Conservation (phyloP, 1,140 invertebrate species). For the Cephus cinctus region DNA sequence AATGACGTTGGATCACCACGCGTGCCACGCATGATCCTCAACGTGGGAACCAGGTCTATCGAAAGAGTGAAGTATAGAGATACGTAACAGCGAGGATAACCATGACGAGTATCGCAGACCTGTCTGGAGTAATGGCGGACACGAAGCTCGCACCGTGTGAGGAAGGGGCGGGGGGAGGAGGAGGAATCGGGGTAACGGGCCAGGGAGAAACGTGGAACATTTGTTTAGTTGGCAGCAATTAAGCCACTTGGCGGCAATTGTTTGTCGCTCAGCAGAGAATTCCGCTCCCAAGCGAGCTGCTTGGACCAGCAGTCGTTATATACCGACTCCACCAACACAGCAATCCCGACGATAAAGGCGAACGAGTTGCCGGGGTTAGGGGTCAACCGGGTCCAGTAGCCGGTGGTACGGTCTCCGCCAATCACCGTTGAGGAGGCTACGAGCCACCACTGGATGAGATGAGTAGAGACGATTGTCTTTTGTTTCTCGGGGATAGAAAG, state of each 20-base stretch:
- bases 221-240: conserved; percentile 59
- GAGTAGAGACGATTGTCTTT: conserved; percentile 24
- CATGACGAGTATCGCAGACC: no score
- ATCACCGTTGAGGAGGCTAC: no score
- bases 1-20: no score
- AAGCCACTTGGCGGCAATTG: conserved; percentile 59
- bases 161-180: not conserved
- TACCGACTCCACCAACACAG: conserved; percentile 30
- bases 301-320: conserved; percentile 16
- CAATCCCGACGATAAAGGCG: conserved; percentile 41
- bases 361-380: conserved; percentile 39
- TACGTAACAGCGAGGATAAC: no score
- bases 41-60: no score
- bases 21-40: no score
- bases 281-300: conserved; percentile 41
- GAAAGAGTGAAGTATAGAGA: no score
- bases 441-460: no score
- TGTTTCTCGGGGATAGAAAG: conserved; percentile 11
- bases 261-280: conserved; percentile 58
- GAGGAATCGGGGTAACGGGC: not conserved
- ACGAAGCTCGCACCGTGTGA: conserved; percentile 7
- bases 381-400: conserved; percentile 43
- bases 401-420: conserved; percentile 8
- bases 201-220: conserved; percentile 30
- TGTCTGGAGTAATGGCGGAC: no score